Evolutionary conservation across 2,797 vertebrate species (phyloP), one percentile per base, ranked within the genome.

Genomic region (Pseudochaenichthys georgianus): DNA sequence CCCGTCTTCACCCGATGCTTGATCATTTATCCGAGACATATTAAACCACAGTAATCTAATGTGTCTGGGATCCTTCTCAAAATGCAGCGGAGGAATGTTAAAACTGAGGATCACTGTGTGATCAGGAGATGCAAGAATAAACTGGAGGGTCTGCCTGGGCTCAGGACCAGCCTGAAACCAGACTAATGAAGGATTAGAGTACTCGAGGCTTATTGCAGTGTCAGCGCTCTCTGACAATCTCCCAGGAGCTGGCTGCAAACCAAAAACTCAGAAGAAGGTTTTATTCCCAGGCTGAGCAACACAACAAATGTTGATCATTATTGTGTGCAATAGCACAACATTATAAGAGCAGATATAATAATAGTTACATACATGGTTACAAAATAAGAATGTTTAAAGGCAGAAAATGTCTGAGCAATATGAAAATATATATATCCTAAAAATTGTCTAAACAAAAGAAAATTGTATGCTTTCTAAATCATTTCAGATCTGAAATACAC

Each of bases 131-230:
- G 64, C 62, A 78, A 34, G 64, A 73, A 57, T 45, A 60, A 81
- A 76, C 55, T 47, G 57, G 53, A 78, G 54, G 79, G 63, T 73
- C 70, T 38, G 59, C 63, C 68, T 42, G 53, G 51, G 58, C 84
- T 75, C 65, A 81, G 64, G 61, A 82, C 67, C 77, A 85, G 84
- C 88, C 78, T 72, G 47, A 85, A 92, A 89, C 82, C 83, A 88
- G 90, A 90, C 89, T 91, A 92, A 93, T 91, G 87, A 93, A 88
- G 87, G 91, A 92, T 94, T 92, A 93, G 63, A 83, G 71, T 50
- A 69, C 53, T 70, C n/a, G 0, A 17, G 80, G 81, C 70, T 91
- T 88, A 88, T 65, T 64, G 53, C 64, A 80, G 84, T 53, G 71
- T 87, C 76, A 59, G 59, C 31, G 74, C 46, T 58, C 47, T 64